phyloP scores from a whole-genome alignment of 2,888 invertebrate species.

The Drosophila neotestacea region DNA sequence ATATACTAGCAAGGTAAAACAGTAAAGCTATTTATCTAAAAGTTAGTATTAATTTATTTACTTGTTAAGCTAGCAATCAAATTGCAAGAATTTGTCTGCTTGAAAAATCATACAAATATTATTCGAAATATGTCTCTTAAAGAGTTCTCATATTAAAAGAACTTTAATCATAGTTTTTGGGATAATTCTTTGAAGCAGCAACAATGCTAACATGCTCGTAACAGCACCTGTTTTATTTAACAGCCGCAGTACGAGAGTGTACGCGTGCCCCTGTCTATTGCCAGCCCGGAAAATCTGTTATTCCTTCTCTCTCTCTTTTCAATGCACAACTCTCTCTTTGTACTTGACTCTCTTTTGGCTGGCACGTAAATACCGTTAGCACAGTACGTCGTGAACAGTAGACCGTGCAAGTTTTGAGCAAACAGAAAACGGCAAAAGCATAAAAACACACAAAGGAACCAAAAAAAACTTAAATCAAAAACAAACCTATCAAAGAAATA shows the following conservation, averaged over 20 bases:
- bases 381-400: constrained; percentile 80
- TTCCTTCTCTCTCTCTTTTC: constrained; percentile 17
- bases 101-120: neutral
- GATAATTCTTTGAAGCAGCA: neutral
- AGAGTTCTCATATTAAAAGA: neutral
- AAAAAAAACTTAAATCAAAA: constrained; percentile 21
- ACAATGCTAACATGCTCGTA: constrained; percentile 5
- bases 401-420: constrained; percentile 68
- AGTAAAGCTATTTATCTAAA: neutral
- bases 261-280: constrained; percentile 32
- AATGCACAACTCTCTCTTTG: neutral
- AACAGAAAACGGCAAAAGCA: constrained; percentile 26
- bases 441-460: constrained; percentile 22
- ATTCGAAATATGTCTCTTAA: neutral
- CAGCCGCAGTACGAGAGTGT: constrained; percentile 6
- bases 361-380: constrained; percentile 70
- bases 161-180: neutral
- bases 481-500: constrained; percentile 21
- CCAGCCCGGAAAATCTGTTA: constrained; percentile 18
- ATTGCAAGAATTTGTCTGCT: neutral
- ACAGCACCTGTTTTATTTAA: constrained; percentile 29
- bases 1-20: neutral
- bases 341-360: constrained; percentile 36
- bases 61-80: neutral
- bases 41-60: neutral